Conservation (phyloP, 2,797 vertebrate species). For the Cyclura pinguis region DNA sequence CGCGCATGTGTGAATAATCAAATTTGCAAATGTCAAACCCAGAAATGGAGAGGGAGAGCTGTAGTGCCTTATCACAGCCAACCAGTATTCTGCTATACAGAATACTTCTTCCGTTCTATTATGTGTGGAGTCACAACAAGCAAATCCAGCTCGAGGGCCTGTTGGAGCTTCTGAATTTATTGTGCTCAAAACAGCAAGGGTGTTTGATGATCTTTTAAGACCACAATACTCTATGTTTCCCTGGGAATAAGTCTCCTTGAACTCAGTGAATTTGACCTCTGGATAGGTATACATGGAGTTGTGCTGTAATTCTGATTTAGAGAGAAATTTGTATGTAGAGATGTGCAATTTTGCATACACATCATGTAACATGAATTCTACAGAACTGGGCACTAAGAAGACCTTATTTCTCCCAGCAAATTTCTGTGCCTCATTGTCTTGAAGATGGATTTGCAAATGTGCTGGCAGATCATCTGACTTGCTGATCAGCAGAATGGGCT, state of each 20-base stretch:
- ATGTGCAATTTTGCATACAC: neutral
- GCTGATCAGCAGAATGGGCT: neutral
- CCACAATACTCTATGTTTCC: too few species aligned
- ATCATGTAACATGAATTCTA: neutral
- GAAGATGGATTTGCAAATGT: neutral
- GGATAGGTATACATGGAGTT: neutral
- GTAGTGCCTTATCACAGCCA: neutral
- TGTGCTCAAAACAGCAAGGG: neutral
- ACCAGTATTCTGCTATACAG: neutral
- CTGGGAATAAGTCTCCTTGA: neutral
- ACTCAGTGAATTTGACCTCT: too few species aligned
- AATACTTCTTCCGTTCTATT: neutral
- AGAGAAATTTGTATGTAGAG: neutral
- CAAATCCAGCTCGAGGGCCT: neutral
- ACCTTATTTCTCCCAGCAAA: neutral
- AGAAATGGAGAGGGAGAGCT: too few species aligned
- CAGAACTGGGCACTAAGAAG: neutral
- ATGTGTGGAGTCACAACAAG: neutral
- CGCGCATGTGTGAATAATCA: too few species aligned
- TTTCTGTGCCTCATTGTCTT: neutral
- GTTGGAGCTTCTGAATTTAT: neutral
- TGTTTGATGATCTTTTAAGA: neutral
- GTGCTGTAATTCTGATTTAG: neutral
- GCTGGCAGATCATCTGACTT: neutral
- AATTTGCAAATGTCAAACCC: too few species aligned